phyloP scores from a whole-genome alignment of 2,113 vertebrate species.

The Psophia crepitans region DNA sequence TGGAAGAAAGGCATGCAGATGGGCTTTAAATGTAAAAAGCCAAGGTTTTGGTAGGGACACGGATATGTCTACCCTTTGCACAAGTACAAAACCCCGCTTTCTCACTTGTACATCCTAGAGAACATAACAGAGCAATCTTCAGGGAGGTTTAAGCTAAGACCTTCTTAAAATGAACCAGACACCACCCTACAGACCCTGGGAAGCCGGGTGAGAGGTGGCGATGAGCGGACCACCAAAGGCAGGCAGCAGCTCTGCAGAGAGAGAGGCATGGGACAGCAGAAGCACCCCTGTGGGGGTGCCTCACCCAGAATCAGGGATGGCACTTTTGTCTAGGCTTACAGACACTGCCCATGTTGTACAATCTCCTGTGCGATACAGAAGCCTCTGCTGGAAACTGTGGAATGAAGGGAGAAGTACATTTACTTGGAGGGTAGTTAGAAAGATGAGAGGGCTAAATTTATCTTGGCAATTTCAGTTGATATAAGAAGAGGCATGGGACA shows the following conservation, averaged over 20 bases:
- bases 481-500: neutral
- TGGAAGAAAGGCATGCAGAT: neutral
- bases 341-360: neutral
- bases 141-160: neutral
- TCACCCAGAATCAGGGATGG: neutral
- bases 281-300: neutral
- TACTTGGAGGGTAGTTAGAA: neutral
- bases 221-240: neutral
- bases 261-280: neutral
- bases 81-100: neutral
- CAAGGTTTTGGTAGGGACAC: neutral
- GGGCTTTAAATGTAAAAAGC: neutral
- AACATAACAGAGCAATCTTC: neutral
- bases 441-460: neutral
- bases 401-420: neutral
- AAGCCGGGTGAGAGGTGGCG: neutral
- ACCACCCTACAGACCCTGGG: neutral
- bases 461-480: neutral
- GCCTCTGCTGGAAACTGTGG: neutral
- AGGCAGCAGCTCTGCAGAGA: neutral
- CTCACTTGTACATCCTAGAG: neutral
- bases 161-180: neutral
- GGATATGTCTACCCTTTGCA: neutral
- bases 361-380: neutral
- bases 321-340: neutral